Base-by-base conservation (phyloP, 1,140 invertebrate genomes). In the Plectrocnemia conspersa region DNA sequence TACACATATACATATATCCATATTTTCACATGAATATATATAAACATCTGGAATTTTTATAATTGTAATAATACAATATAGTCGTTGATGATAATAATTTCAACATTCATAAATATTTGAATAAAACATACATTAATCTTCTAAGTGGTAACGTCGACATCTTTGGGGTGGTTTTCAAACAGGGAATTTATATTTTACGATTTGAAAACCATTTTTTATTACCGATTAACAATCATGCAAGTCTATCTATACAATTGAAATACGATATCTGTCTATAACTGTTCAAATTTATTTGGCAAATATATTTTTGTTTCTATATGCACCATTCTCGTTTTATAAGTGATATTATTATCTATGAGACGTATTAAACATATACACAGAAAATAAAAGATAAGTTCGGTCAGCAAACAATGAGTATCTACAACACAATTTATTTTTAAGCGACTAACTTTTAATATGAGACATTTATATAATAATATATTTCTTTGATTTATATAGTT, bases 201-300 rank as follows among this genome's bases (percentile, higher is more conserved):
- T 53, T 53, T 53, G 42, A 58, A 49, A 58, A 48, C 44, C 45
- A 35, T 58, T 50, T n/a, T n/a, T n/a, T 41, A 56, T 53, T 58
- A 47, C 40, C 33, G 18, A 29, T 32, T 53, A 58, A 58, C 56
- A 58, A 58, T 58, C 56, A 58, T 58, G 56, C 56, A 58, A 45
- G 54, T 53, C 50, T 53, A 58, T 53, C 50, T 58, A 58, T 44
- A 58, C 56, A 58, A 41, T 58, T 16, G 47, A 53, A 35, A 48
- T 50, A 50, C 47, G 27, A 50, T 50, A 32, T 19, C 15, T 18
- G 18, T 48, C 46, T 48, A 50, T 50, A 35, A 32, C 47, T 38
- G 24, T 48, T 50, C 47, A 35, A 38, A 7, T 38, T 38, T 38
- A 24, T 48, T 50, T 50, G 47, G 47, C 47, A 36, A 58, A 48